These are phyloP conservation scores for Leiothrix lutea DNA, from an alignment of 2,113 vertebrate species.

Conservation along the genomic window DNA sequence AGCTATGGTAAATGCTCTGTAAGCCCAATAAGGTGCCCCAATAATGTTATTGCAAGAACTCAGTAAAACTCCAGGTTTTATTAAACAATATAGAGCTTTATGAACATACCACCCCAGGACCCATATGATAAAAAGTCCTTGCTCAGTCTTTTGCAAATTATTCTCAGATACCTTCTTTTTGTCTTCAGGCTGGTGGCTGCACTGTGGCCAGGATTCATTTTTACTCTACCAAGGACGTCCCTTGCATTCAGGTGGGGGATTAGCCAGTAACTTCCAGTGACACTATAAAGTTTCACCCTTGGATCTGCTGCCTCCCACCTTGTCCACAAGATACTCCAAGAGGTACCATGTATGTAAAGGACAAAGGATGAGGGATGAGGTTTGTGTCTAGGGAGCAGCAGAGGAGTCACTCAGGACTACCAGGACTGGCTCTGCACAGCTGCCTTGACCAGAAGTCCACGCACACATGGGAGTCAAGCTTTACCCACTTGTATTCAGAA, in stretches of 20 bases:
- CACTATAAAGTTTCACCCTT: neutral
- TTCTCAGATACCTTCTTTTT: neutral
- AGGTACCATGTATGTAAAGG: fast-evolving
- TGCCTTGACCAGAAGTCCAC: neutral
- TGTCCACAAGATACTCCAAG: neutral
- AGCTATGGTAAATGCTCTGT: neutral
- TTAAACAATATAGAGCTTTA: neutral
- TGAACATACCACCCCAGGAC: neutral
- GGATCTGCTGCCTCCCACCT: neutral
- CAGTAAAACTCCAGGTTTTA: neutral
- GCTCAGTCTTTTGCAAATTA: neutral
- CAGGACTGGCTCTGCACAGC: neutral
- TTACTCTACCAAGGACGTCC: neutral
- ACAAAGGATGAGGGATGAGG: neutral
- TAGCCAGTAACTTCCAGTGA: neutral
- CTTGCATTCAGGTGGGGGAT: neutral
- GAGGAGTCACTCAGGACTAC: neutral
- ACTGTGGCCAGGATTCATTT: neutral
- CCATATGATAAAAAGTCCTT: neutral
- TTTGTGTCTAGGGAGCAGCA: neutral
- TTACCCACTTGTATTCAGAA: neutral
- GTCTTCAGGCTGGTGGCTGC: neutral
- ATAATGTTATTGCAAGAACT: neutral
- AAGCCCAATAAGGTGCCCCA: neutral
- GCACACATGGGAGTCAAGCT: neutral